Base-by-base conservation (phyloP, 2,888 invertebrate genomes). In the Stenodema calcarata region DNA sequence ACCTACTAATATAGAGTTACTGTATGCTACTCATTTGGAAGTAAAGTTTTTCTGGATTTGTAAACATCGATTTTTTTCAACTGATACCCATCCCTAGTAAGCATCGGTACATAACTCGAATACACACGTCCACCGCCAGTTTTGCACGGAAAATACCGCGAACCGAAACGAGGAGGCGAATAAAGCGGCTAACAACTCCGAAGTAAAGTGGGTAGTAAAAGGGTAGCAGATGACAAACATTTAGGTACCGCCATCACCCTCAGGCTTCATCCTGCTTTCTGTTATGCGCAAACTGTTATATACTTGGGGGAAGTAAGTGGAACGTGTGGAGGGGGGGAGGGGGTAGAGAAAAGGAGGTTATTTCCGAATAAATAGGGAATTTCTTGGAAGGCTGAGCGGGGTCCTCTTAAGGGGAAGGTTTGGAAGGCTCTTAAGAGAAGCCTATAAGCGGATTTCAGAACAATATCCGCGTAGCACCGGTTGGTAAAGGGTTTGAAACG, bases 341-440 rank as follows among this genome's bases (percentile, higher is more conserved):
- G n/a, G 41, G 41, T 18, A 2, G 41, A 18, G 76, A 42, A 14
- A 23, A 7, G 78, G 78, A 78, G 86, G 69, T 62, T 78, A 86
- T 86, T 86, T 80, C 86, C 41, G 86, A 86, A 86, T 86, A 86
- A 86, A 86, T 86, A 80, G 86, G 62, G 86, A 78, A 86, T 86
- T 86, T 86, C 86, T 80, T 73, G 73, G 73, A 30, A 35, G 73
- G 35, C 23, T 62, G 35, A 75, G 78, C 27, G 47, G 47, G 23
- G 78, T 23, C 78, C 78, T 44, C 41, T 78, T 41, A 76, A 78
- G 78, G 23, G 78, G 78, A 78, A 78, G 78, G 78, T 78, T 54
- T 62, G 41, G 69, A 41, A 62, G 69, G 54, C 81, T 81, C 81
- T 81, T 62, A 62, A 54, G 81, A 82, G 69, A 62, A 82, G 82